Evolutionary conservation across 2,888 invertebrate species (phyloP).

Genomic region (Orthosia gracilis): DNA sequence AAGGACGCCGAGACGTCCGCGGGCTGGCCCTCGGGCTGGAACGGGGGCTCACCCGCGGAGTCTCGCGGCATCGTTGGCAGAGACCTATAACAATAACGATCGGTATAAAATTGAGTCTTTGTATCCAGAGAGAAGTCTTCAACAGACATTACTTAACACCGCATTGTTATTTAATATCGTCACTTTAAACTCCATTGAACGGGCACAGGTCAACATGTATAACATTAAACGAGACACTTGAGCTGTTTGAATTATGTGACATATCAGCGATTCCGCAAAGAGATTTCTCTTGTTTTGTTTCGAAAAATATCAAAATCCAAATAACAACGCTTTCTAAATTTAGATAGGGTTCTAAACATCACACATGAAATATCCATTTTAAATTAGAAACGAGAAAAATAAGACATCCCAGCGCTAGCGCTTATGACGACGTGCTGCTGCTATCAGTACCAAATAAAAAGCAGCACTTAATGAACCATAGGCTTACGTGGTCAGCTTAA

Average conservation of each 20-base stretch:
- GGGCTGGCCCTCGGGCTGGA: slow-evolving; percentile 40
- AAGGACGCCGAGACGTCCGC: slow-evolving; percentile 31
- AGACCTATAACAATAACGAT: slow-evolving; percentile 57
- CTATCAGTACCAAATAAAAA: neutral
- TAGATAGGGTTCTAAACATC: neutral
- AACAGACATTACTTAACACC: slow-evolving; percentile 9
- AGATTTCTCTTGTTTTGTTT: neutral
- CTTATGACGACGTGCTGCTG: neutral
- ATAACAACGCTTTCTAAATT: neutral
- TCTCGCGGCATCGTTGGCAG: slow-evolving; percentile 26
- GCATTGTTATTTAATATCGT: slow-evolving; percentile 30
- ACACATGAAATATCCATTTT: neutral
- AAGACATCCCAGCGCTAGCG: too few relatives aligned
- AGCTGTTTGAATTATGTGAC: neutral
- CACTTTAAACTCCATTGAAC: slow-evolving; percentile 27
- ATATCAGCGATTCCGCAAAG: neutral
- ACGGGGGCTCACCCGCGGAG: slow-evolving; percentile 35
- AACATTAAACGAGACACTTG: neutral
- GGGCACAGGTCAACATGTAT: neutral
- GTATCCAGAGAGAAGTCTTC: slow-evolving; percentile 4
- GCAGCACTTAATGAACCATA: neutral
- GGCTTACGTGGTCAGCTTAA: neutral
- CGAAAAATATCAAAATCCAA: neutral
- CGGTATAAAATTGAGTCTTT: slow-evolving; percentile 24
- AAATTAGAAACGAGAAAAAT: neutral